Percentiles rank a stretch among this genome's conserved stretches.
phyloP scores from a whole-genome alignment of 2,888 invertebrate species.

The Romanomermis culicivorax region DNA sequence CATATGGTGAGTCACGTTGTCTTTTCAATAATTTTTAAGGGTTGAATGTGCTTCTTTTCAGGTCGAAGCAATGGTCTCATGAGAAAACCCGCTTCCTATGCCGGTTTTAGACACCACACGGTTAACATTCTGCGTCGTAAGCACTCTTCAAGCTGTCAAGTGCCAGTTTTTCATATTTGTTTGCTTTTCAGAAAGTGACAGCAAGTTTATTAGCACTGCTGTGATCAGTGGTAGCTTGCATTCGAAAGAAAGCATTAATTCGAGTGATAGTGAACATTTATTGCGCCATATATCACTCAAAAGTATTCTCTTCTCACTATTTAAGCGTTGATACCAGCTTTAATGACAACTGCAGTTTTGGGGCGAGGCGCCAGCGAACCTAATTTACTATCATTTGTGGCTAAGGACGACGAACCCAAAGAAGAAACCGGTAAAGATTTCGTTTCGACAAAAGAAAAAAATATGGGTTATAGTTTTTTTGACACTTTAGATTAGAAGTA shows the following conservation, averaged over 20 bases:
- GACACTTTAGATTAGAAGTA: no score
- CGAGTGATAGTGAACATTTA: neutral
- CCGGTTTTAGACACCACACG: conserved; percentile 20
- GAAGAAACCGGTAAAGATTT: neutral
- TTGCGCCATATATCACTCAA: no score
- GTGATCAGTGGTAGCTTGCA: conserved; percentile 56
- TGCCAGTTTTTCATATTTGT: conserved; percentile 12
- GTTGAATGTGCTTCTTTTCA: no score
- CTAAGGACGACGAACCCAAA: conserved; percentile 16
- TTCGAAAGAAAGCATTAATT: neutral
- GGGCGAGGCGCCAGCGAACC: conserved; percentile 30
- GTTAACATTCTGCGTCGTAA: conserved; percentile 24
- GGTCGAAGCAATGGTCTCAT: no score
- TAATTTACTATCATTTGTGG: conserved; percentile 25
- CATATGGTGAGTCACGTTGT: no score
- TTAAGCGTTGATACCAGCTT: conserved; percentile 16
- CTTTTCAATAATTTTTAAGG: no score
- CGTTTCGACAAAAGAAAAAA: no score
- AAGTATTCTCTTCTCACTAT: no score
- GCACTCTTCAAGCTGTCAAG: conserved; percentile 11
- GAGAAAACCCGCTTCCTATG: neutral
- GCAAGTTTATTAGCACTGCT: conserved; percentile 78
- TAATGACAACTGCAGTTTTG: conserved; percentile 30
- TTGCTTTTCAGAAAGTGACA: conserved; percentile 27
- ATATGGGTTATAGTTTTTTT: no score